Evolutionary conservation across 2,888 invertebrate genomes (phyloP).

Genomic region (Proisotoma minuta): DNA sequence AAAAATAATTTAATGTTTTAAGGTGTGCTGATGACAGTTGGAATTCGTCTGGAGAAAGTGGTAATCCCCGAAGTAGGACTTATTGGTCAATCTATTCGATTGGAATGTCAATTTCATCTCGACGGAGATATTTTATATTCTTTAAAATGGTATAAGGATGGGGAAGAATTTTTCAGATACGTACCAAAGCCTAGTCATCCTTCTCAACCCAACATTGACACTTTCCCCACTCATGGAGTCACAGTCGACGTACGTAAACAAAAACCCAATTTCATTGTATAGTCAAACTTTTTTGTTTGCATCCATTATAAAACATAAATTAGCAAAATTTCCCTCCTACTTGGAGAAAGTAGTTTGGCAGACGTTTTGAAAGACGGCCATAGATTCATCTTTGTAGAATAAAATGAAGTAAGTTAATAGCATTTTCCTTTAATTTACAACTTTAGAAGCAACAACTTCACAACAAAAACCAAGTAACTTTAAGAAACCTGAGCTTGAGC

Average conservation of each 20-base stretch:
- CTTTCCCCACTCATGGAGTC: slow-evolving; percentile 65
- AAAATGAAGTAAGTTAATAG: slow-evolving; percentile 22
- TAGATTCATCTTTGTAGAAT: neutral
- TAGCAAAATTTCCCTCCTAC: neutral
- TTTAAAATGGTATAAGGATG: slow-evolving; percentile 79
- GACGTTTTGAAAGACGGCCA: neutral
- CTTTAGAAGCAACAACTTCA: slow-evolving; percentile 12
- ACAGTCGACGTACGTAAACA: slow-evolving; percentile 62
- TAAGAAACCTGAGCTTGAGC: slow-evolving; percentile 47
- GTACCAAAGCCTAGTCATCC: slow-evolving; percentile 69
- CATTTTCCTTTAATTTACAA: slow-evolving; percentile 11
- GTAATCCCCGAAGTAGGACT: slow-evolving; percentile 62
- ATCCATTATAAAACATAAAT: neutral
- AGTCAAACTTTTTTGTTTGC: neutral
- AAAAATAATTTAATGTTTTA: too few relatives aligned
- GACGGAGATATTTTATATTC: slow-evolving; percentile 67
- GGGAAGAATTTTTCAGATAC: slow-evolving; percentile 74
- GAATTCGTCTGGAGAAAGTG: slow-evolving; percentile 59
- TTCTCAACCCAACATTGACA: slow-evolving; percentile 64
- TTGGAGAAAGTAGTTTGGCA: neutral
- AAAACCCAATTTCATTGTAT: neutral
- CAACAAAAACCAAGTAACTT: slow-evolving; percentile 2
- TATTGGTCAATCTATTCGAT: slow-evolving; percentile 61
- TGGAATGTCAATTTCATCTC: slow-evolving; percentile 64
- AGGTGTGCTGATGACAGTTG: slow-evolving; percentile 11